A percentile compares a stretch with the other conserved stretches of the same genome.
phyloP scores from a whole-genome alignment of 2,888 invertebrate species.

The Xanthostigma xanthostigma region DNA sequence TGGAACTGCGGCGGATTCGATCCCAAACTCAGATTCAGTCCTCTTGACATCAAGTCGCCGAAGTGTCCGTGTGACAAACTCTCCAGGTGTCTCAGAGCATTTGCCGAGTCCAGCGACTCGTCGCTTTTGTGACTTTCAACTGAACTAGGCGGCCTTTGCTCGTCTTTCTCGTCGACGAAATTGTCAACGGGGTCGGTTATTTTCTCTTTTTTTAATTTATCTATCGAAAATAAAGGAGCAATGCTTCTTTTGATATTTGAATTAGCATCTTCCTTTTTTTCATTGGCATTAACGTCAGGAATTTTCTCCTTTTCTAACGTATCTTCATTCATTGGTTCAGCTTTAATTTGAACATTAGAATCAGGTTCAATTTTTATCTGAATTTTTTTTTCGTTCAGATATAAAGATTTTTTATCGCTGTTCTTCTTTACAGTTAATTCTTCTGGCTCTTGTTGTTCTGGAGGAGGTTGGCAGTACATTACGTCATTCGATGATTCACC shows the following conservation, averaged over 20 bases:
- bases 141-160: slow-evolving; percentile 31
- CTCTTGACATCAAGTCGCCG: slow-evolving; percentile 34
- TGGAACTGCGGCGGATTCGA: slow-evolving; percentile 27
- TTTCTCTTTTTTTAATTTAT: slow-evolving; percentile 29
- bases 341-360: slow-evolving; percentile 9
- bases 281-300: slow-evolving; percentile 29
- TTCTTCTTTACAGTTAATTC: slow-evolving; percentile 14
- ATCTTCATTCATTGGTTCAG: slow-evolving; percentile 18
- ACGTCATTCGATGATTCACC: slow-evolving; percentile 45
- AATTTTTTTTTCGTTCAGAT: not conserved
- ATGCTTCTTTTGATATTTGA: slow-evolving; percentile 26
- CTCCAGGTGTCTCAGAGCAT: slow-evolving; percentile 62
- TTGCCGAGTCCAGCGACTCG: slow-evolving; percentile 45
- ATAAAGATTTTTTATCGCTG: slow-evolving; percentile 1
- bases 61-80: slow-evolving; percentile 66
- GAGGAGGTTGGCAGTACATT: slow-evolving; percentile 21
- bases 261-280: slow-evolving; percentile 22
- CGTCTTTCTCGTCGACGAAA: slow-evolving; percentile 23
- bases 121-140: slow-evolving; percentile 39
- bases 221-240: slow-evolving; percentile 26
- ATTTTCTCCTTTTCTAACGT: slow-evolving; percentile 30
- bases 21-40: slow-evolving; percentile 26
- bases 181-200: slow-evolving; percentile 15
- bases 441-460: slow-evolving; percentile 15
- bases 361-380: not conserved